Conservation (phyloP, 2,113 vertebrate genomes). For the Engraulis encrasicolus region DNA sequence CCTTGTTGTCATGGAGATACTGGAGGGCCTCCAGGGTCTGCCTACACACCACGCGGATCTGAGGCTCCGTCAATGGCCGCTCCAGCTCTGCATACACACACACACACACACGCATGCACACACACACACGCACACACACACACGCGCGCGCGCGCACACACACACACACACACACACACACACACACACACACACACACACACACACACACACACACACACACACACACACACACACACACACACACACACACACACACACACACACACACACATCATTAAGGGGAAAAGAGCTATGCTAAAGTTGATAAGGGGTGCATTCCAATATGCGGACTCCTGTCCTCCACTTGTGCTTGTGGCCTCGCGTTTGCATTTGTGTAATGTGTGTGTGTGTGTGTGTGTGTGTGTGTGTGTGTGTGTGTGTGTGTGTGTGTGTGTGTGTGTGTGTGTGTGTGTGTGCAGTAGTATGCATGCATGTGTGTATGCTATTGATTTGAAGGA, state of each 20-base stretch:
- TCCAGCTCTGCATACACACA: slow-evolving; percentile 84
- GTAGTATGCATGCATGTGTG: too few relatives aligned
- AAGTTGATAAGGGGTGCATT: too few relatives aligned
- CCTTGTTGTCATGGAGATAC: slow-evolving; percentile 96
- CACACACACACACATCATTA: too few relatives aligned
- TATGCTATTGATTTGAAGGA: too few relatives aligned
- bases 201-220: background rate
- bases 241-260: background rate
- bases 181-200: background rate
- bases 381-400: background rate
- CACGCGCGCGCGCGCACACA: background rate
- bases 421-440: background rate
- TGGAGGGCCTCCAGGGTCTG: slow-evolving; percentile 91
- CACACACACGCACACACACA: slow-evolving; percentile 7
- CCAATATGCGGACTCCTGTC: too few relatives aligned
- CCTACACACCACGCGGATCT: slow-evolving; percentile 95
- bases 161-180: background rate
- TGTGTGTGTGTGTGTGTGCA: background rate
- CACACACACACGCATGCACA: slow-evolving; percentile 22
- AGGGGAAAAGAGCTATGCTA: too few relatives aligned
- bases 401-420: background rate
- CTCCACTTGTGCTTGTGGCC: too few relatives aligned
- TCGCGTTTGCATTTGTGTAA: too few relatives aligned
- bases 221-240: background rate
- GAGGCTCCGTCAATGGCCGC: slow-evolving; percentile 92